Evolutionary conservation across 2,797 vertebrate species (phyloP).

Genomic region (Sciaenops ocellatus): DNA sequence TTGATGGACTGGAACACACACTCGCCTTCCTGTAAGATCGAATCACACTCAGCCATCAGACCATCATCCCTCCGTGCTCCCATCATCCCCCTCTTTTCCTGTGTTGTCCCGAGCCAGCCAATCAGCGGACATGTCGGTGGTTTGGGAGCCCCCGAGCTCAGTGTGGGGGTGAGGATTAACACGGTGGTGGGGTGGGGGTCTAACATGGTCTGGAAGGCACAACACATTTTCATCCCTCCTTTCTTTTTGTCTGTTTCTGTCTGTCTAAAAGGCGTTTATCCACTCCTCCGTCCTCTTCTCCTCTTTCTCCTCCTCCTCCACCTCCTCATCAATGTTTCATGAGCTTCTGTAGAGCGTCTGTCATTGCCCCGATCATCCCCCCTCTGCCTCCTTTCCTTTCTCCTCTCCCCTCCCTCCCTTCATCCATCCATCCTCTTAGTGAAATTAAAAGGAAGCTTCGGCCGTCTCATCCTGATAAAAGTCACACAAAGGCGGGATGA

Average conservation of each 20-base stretch:
- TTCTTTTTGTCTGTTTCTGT: constrained; percentile 3
- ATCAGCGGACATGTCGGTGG: constrained; percentile 37
- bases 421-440: constrained; percentile 47
- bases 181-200: constrained; percentile 22
- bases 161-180: constrained; percentile 33
- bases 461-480: constrained; percentile 20
- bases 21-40: neutral
- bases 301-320: constrained; percentile 47
- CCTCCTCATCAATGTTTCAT: constrained; percentile 81
- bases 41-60: constrained; percentile 16
- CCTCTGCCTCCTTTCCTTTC: neutral
- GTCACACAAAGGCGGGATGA: constrained; percentile 46
- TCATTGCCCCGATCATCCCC: constrained; percentile 25
- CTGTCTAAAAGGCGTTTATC: constrained; percentile 12
- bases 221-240: neutral
- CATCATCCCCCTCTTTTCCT: constrained; percentile 41
- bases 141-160: constrained; percentile 25
- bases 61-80: constrained; percentile 25
- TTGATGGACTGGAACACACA: neutral
- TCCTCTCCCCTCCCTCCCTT: neutral
- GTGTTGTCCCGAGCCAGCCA: constrained; percentile 69
- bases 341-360: constrained; percentile 67
- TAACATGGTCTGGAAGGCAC: constrained; percentile 26
- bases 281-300: constrained; percentile 1
- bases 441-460: constrained; percentile 51